Conservation (phyloP, 37 sponge, comb jelly and placozoan species). For the Tethya wilhelma region DNA sequence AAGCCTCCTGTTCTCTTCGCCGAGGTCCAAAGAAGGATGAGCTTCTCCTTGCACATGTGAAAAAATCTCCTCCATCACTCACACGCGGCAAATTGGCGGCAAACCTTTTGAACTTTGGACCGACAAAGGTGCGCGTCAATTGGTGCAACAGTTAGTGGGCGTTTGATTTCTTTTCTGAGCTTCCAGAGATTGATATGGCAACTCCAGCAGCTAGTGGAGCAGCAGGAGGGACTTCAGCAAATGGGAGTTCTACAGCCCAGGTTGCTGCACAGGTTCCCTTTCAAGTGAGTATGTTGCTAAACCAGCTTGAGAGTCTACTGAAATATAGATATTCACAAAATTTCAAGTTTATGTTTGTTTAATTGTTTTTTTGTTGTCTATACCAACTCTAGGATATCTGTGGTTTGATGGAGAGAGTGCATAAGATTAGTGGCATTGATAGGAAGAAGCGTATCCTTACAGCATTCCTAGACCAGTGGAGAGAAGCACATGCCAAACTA, state of each 20-base stretch:
- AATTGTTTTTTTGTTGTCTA: not conserved
- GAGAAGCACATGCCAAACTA: slow-evolving; percentile 56
- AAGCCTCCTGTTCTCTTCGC: slow-evolving; percentile 40
- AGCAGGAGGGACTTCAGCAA: not conserved
- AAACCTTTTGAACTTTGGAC: too few relatives aligned
- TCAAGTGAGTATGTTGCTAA: slow-evolving; percentile 1
- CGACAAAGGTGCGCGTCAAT: too few relatives aligned
- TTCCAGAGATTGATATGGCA: not conserved
- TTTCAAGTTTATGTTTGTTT: not conserved
- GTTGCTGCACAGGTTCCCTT: slow-evolving; percentile 18
- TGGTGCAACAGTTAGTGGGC: too few relatives aligned
- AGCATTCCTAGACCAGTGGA: slow-evolving; percentile 61
- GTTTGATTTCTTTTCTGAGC: too few relatives aligned
- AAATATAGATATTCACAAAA: not conserved
- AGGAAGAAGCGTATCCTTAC: slow-evolving; percentile 62
- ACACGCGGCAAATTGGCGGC: too few relatives aligned
- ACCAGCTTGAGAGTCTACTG: not conserved
- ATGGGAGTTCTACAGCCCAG: not conserved
- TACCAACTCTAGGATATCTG: slow-evolving; percentile 45
- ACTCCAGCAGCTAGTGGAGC: not conserved
- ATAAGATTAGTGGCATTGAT: slow-evolving; percentile 62
- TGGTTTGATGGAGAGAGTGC: slow-evolving; percentile 65
- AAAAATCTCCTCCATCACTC: too few relatives aligned
- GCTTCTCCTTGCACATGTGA: too few relatives aligned
- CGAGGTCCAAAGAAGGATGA: too few relatives aligned